Evolutionary conservation across 2,888 invertebrate species (phyloP).

Genomic region (Lobophora halterata): DNA sequence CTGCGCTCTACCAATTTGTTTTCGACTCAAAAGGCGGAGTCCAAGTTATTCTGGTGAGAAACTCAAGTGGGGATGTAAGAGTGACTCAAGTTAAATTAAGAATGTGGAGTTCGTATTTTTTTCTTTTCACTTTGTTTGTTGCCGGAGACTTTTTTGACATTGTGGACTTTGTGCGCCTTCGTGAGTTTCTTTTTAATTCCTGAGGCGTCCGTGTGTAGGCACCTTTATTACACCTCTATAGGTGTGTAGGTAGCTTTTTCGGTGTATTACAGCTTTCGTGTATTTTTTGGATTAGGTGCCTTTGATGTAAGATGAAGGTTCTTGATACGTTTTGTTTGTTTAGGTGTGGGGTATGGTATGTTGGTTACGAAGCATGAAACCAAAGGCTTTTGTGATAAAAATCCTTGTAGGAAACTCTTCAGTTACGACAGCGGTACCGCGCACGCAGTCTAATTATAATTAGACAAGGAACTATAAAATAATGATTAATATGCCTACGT

Average conservation of each 20-base stretch:
- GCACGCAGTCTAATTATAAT: no score
- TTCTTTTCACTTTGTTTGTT: conserved; percentile 73
- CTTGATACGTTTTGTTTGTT: conserved; percentile 70
- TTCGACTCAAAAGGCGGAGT: conserved; percentile 20
- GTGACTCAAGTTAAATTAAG: conserved; percentile 81
- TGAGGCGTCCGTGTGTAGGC: conserved; percentile 69
- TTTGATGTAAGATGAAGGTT: conserved; percentile 71
- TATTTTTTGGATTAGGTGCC: conserved; percentile 72
- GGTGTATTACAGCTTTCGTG: conserved; percentile 71
- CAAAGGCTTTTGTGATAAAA: no score
- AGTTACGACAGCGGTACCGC: no score
- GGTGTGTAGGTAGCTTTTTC: conserved; percentile 52
- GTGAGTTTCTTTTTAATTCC: conserved; percentile 66
- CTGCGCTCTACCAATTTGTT: not conserved
- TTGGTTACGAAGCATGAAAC: no score
- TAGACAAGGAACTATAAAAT: no score
- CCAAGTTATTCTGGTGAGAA: conserved; percentile 39
- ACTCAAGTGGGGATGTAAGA: conserved; percentile 72
- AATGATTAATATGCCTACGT: no score
- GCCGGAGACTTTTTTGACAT: conserved; percentile 77
- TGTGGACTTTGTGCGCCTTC: conserved; percentile 67
- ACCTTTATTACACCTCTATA: conserved; percentile 58
- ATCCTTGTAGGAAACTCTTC: no score
- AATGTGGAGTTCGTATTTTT: conserved; percentile 74
- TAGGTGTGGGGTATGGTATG: conserved; percentile 39